Percentiles rank a stretch among this genome's conserved stretches.
Conservation (phyloP, 2,888 invertebrate genomes). For the Lysandra coridon region DNA sequence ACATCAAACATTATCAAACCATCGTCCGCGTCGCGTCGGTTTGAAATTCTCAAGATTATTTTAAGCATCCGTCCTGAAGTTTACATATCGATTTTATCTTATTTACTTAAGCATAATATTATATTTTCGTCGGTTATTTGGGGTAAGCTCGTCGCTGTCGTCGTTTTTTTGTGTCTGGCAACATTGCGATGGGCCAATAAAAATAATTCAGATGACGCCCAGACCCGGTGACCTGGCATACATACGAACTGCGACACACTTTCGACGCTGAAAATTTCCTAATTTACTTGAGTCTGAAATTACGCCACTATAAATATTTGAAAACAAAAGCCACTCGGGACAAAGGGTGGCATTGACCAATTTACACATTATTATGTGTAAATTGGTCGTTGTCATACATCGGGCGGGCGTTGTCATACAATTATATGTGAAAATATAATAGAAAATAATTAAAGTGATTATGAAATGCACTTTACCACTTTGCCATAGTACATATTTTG, state of each 20-base stretch:
- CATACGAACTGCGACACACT: conserved; percentile 66
- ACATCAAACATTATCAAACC: not conserved
- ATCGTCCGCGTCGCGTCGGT: not conserved
- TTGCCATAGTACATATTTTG: not conserved
- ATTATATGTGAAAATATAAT: conserved; percentile 28
- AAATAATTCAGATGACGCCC: conserved; percentile 63
- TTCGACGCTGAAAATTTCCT: conserved; percentile 56
- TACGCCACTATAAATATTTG: conserved; percentile 42
- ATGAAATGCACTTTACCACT: not conserved
- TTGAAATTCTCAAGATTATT: not conserved
- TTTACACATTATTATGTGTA: conserved; percentile 35
- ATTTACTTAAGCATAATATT: conserved; percentile 16
- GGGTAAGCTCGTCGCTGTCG: conserved; percentile 31
- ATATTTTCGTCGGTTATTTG: conserved; percentile 25
- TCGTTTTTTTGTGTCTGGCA: conserved; percentile 34
- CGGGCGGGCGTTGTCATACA: conserved; percentile 24
- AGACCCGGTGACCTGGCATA: conserved; percentile 64
- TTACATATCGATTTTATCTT: conserved; percentile 26
- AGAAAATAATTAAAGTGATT: not conserved
- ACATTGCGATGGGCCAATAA: conserved; percentile 51
- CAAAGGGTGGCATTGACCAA: conserved; percentile 36
- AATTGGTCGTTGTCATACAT: conserved; percentile 24
- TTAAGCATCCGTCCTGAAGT: not conserved
- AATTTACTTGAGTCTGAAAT: conserved; percentile 52
- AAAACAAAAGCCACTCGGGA: conserved; percentile 38